Evolutionary conservation across 1,140 invertebrate species (phyloP).

Genomic region (Kradibia gibbosae): DNA sequence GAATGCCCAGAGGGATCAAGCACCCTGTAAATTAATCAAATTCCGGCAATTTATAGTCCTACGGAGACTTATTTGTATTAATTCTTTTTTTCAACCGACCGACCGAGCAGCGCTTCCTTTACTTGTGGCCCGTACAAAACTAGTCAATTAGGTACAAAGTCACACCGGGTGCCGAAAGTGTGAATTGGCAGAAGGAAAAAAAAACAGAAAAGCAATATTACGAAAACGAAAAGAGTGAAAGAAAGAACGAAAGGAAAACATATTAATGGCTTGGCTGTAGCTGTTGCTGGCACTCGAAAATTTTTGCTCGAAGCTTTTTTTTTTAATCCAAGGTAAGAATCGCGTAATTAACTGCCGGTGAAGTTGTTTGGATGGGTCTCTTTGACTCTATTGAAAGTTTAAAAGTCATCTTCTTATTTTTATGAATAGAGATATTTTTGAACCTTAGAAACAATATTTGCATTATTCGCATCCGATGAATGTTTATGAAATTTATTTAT

Average conservation of each 20-base stretch:
- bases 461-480: background rate
- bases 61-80: slow-evolving; percentile 1
- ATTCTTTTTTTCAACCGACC: background rate
- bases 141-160: slow-evolving; percentile 42
- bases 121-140: slow-evolving; percentile 17
- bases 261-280: slow-evolving; percentile 20
- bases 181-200: background rate
- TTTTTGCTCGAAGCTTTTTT: background rate
- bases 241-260: too few relatives aligned
- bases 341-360: background rate
- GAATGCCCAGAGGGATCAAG: slow-evolving; percentile 11
- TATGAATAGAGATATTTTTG: background rate
- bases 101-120: background rate
- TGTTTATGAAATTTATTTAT: background rate
- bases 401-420: background rate
- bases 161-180: background rate
- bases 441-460: background rate
- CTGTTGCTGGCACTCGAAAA: background rate
- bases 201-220: background rate
- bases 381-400: background rate
- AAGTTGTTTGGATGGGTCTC: background rate
- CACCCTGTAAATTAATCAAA: slow-evolving; percentile 42
- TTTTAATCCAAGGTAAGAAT: background rate
- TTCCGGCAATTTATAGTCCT: slow-evolving; percentile 33
- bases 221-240: too few relatives aligned